Base-by-base conservation (phyloP, 2,797 vertebrate species). In the Gadopsis marmoratus region DNA sequence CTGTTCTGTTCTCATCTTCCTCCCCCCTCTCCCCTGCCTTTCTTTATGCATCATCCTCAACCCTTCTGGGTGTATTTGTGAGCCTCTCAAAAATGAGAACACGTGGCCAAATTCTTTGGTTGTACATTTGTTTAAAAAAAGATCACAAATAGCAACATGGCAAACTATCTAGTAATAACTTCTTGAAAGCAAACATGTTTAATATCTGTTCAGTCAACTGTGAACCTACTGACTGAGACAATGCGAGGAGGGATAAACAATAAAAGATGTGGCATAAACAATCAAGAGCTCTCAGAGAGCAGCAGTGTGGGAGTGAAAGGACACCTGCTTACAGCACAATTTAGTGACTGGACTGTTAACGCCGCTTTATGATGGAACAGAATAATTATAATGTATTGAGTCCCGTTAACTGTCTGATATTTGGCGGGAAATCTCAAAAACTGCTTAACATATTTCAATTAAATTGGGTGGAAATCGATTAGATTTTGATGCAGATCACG, bases 11-110 rank as follows among this genome's bases (percentile, higher is more conserved):
- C 17, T 61, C 48, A 0, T 55, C 45, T 35, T n/a, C n/a, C 39
- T 37, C 19, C 47, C 63, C 67, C 48, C 61, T 62, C 48, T 39
- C 65, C 71, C 14, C 48, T 48, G n/a, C n/a, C n/a, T 67, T 41
- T 74, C 39, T 75, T 71, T 61, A n/a, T 72, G 69, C 74, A 51
- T n/a, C 9, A 1, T 53, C 56, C 47, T 23, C 31, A 37, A 54
- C 47, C 56, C 26, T 26, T 56, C 50, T 62, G 3, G 21, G 14
- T n/a, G 10, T 53, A 4, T 31, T 33, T 66, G 39, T 45, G 23
- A 61, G 13, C 23, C 69, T 43, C 61, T 78, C 43, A 55, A 41
- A 51, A 73, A 73, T n/a, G 51, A 16, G 50, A 50, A 74, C 16
- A 59, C 43, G 26, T 1, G 50, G 13, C 45, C 12, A 9, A 6